Evolutionary conservation across 1,140 invertebrate species (phyloP).

Genomic region (Drosophila oshimai): DNA sequence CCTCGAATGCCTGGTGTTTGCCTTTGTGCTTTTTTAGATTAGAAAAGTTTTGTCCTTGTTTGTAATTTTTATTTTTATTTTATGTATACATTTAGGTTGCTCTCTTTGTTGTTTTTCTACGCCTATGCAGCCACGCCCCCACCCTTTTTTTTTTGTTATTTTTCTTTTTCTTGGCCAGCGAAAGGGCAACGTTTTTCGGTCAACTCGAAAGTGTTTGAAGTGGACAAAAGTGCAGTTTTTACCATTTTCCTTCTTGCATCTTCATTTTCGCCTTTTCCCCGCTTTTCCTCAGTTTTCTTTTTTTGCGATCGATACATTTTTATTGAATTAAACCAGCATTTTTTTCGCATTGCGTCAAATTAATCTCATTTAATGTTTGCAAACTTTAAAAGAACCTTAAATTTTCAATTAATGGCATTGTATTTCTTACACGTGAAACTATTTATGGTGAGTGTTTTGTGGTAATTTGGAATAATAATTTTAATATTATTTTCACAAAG

Average conservation of each 20-base stretch:
- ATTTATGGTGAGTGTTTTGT: too few relatives aligned
- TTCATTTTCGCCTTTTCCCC: not conserved
- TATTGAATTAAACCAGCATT: not conserved
- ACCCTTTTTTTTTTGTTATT: not conserved
- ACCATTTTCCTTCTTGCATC: not conserved
- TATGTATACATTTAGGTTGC: slow-evolving; percentile 7
- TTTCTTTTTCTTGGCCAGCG: not conserved
- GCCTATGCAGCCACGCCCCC: slow-evolving; percentile 1
- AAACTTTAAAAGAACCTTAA: too few relatives aligned
- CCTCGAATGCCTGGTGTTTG: slow-evolving; percentile 1
- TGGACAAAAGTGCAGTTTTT: slow-evolving; percentile 2
- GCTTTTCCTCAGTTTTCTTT: not conserved
- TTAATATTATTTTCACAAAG: too few relatives aligned
- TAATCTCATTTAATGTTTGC: not conserved
- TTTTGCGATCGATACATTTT: not conserved
- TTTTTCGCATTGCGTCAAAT: not conserved
- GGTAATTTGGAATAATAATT: too few relatives aligned
- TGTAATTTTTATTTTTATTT: slow-evolving; percentile 32
- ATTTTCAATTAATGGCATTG: too few relatives aligned
- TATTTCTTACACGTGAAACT: too few relatives aligned
- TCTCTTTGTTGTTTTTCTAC: slow-evolving; percentile 1
- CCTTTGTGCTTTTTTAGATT: slow-evolving; percentile 47
- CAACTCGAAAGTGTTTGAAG: slow-evolving; percentile 2
- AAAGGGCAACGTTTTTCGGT: slow-evolving; percentile 15
- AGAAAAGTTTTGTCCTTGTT: slow-evolving; percentile 51